These are phyloP conservation scores for Ptilorrhoa leucosticta DNA, from an alignment of 2,113 vertebrate species.

Conservation along the genomic window DNA sequence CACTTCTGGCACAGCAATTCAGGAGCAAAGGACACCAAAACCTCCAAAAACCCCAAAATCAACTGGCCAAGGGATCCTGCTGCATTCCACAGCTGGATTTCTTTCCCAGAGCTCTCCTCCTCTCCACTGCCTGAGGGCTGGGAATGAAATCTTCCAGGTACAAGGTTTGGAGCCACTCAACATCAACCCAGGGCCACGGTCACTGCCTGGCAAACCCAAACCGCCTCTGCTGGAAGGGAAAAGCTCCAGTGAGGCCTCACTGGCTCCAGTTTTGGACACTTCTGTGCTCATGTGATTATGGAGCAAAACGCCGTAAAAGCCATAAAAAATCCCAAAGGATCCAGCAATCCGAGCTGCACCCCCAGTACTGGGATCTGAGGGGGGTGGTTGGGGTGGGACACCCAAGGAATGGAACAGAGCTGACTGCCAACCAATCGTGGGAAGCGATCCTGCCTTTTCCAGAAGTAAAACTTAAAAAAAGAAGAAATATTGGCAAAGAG, in stretches of 20 bases:
- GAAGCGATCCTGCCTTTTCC: neutral
- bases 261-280: neutral
- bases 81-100: neutral
- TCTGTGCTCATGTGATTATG: neutral
- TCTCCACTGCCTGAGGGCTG: neutral
- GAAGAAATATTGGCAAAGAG: neutral
- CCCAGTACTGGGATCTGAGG: too few species aligned
- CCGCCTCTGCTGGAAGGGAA: neutral
- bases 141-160: neutral
- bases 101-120: neutral
- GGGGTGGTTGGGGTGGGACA: neutral
- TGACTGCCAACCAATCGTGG: accelerated
- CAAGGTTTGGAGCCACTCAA: accelerated
- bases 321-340: neutral
- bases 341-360: neutral
- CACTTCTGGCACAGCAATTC: neutral
- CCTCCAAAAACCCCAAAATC: neutral
- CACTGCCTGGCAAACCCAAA: neutral
- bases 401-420: accelerated
- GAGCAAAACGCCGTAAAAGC: neutral
- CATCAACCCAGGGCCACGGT: neutral
- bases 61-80: neutral
- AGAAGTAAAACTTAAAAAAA: neutral
- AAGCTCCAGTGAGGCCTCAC: neutral
- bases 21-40: neutral